A percentile compares a stretch with the other conserved stretches of the same genome.
phyloP scores from a whole-genome alignment of 2,113 vertebrate species.

The Strix aluco region DNA sequence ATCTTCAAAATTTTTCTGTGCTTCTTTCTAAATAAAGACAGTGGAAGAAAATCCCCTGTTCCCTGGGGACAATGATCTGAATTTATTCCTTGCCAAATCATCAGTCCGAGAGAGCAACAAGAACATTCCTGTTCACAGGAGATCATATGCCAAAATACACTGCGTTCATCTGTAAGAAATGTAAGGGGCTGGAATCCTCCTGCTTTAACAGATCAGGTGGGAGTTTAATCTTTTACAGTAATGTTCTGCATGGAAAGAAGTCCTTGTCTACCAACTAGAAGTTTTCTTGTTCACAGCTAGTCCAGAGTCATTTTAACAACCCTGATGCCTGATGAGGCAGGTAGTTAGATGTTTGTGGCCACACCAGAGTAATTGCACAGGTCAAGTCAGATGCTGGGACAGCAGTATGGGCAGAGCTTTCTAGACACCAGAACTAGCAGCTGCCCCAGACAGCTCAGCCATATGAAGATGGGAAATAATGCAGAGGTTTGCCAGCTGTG shows the following conservation, averaged over 20 bases:
- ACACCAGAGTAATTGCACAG: background rate
- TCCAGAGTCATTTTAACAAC: background rate
- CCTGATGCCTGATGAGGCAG: background rate
- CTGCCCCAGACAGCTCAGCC: background rate
- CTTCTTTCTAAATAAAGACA: background rate
- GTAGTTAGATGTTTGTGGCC: background rate
- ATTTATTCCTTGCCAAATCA: background rate
- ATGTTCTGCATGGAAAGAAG: background rate
- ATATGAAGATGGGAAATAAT: background rate
- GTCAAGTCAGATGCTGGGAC: background rate
- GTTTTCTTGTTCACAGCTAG: background rate
- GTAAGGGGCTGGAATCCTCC: background rate
- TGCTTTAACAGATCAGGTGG: background rate
- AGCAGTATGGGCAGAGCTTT: background rate
- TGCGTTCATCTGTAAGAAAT: background rate
- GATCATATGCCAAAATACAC: background rate
- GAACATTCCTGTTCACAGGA: background rate
- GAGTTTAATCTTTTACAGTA: background rate
- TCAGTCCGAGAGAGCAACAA: background rate
- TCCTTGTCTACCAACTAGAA: background rate
- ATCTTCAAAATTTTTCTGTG: background rate
- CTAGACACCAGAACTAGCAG: background rate
- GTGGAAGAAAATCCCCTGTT: background rate
- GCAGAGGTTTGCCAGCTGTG: background rate
- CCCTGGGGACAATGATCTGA: background rate